Evolutionary conservation across 2,888 invertebrate genomes (phyloP).

Genomic region (Dorcus hopei): DNA sequence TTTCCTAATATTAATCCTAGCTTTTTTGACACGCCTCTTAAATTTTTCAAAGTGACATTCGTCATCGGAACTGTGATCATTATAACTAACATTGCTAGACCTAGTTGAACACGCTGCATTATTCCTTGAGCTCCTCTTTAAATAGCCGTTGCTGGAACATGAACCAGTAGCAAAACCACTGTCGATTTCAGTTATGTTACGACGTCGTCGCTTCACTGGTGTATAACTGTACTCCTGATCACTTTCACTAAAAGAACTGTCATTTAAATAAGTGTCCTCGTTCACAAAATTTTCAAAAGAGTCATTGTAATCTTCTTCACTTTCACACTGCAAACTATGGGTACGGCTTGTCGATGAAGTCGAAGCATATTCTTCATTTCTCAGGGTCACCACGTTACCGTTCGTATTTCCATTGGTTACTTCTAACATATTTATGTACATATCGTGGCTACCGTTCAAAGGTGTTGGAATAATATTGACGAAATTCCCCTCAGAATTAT

Average conservation of each 20-base stretch:
- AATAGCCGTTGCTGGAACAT: constrained; percentile 34
- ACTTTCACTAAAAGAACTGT: constrained; percentile 37
- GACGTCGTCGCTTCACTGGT: constrained; percentile 39
- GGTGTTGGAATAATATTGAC: constrained; percentile 60
- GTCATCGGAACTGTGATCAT: constrained; percentile 40
- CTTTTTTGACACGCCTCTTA: constrained; percentile 59
- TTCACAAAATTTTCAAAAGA: constrained; percentile 18
- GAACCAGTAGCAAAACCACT: constrained; percentile 45
- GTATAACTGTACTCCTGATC: constrained; percentile 40
- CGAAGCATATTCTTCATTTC: constrained; percentile 40
- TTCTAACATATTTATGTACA: constrained; percentile 43
- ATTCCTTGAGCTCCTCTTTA: constrained; percentile 27
- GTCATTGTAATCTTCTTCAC: constrained; percentile 13
- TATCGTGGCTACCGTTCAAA: constrained; percentile 55
- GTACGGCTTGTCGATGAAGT: constrained; percentile 19
- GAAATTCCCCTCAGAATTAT: constrained; percentile 45
- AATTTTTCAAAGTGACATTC: constrained; percentile 56
- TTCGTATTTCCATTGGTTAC: constrained; percentile 50
- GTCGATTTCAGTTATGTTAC: constrained; percentile 38
- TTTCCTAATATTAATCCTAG: constrained; percentile 61
- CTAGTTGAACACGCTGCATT: constrained; percentile 34
- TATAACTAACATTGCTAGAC: constrained; percentile 25
- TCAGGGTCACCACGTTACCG: constrained; percentile 51
- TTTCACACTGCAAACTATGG: constrained; percentile 10
- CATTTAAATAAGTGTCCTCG: constrained; percentile 16